These are phyloP conservation scores for Aethes cnicana DNA, from an alignment of 2,888 invertebrate genomes.

Conservation along the genomic window DNA sequence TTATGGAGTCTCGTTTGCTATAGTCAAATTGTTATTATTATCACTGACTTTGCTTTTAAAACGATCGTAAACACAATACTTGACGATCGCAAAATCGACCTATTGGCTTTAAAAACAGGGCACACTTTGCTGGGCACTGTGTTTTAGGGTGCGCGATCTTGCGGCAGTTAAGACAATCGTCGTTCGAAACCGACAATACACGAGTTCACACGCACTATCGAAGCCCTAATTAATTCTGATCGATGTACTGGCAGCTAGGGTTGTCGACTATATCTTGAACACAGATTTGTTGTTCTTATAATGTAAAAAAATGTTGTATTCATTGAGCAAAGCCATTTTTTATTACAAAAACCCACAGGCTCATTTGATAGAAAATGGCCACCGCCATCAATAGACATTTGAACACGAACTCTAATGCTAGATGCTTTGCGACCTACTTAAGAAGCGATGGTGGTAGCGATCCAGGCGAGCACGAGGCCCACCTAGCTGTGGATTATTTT, in stretches of 20 bases:
- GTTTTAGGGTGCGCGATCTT: constrained; percentile 47
- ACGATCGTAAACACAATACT: not conserved
- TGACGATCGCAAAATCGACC: not conserved
- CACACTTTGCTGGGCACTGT: not conserved
- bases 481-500: too few relatives aligned
- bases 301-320: too few relatives aligned
- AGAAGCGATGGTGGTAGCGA: too few relatives aligned
- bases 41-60: not conserved
- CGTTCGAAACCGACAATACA: not conserved
- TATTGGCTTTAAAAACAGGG: not conserved
- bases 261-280: not conserved
- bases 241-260: constrained; percentile 42
- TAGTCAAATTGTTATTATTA: constrained; percentile 16
- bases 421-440: too few relatives aligned
- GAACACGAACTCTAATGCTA: too few relatives aligned
- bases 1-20: not conserved
- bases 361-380: too few relatives aligned
- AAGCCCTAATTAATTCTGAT: constrained; percentile 63
- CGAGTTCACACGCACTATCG: constrained; percentile 38
- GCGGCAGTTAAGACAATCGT: constrained; percentile 45
- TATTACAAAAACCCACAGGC: too few relatives aligned
- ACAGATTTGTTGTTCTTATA: too few relatives aligned
- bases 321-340: too few relatives aligned
- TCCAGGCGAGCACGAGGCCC: too few relatives aligned
- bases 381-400: too few relatives aligned